These are phyloP conservation scores for Nomada flava DNA, from an alignment of 2,888 invertebrate species.

Conservation along the genomic window DNA sequence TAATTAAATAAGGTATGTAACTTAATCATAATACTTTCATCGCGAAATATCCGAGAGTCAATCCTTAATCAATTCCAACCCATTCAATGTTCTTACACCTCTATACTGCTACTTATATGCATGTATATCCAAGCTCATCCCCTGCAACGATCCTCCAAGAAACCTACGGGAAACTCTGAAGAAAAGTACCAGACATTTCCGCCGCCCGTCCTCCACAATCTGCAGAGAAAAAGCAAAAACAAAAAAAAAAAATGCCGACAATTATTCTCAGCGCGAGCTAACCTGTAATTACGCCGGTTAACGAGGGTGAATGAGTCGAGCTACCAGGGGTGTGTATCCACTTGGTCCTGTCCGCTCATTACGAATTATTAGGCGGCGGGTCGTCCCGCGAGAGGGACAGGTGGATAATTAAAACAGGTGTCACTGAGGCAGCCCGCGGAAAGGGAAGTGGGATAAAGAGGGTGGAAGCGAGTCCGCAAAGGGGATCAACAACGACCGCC, in stretches of 20 bases:
- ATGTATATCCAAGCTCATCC: no score
- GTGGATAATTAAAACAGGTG: constrained; percentile 69
- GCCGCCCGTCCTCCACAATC: not conserved
- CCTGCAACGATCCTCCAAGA: no score
- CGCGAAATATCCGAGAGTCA: no score
- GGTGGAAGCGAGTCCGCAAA: constrained; percentile 20
- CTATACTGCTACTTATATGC: no score
- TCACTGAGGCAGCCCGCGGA: constrained; percentile 25
- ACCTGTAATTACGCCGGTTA: constrained; percentile 63
- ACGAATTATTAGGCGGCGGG: constrained; percentile 43
- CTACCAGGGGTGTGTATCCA: constrained; percentile 35
- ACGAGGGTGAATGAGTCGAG: constrained; percentile 27
- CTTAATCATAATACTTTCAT: no score
- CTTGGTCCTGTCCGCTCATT: constrained; percentile 39
- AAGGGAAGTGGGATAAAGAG: not conserved
- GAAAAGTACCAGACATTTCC: constrained; percentile 12
- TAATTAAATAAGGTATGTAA: no score
- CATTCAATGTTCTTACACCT: no score
- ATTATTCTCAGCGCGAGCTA: constrained; percentile 58
- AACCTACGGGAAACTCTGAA: not conserved
- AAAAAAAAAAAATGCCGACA: constrained; percentile 53
- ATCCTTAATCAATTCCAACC: no score
- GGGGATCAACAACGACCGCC: constrained; percentile 32
- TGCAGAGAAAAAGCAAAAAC: constrained; percentile 7
- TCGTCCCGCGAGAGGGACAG: constrained; percentile 40